Evolutionary conservation across 2,888 invertebrate genomes (phyloP).

Genomic region (Eumerus sabulonum): DNA sequence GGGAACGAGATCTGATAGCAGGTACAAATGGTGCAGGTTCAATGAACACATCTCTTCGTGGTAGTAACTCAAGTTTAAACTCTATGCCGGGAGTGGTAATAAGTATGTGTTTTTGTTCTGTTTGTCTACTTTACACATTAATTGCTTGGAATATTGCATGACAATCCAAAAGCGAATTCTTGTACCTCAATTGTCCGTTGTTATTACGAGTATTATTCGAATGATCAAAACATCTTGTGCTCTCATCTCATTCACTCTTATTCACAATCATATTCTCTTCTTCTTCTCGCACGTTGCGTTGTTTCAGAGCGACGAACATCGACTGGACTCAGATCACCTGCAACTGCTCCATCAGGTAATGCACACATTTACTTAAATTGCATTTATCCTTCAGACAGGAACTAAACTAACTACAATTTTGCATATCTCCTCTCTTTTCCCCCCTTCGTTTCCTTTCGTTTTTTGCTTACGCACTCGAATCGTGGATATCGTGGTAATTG

Average conservation of each 20-base stretch:
- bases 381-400: constrained; percentile 1
- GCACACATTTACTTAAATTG: neutral
- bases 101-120: constrained; percentile 70
- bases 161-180: neutral
- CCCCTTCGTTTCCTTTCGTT: constrained; percentile 41
- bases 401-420: constrained; percentile 52
- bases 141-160: constrained; percentile 5
- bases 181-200: constrained; percentile 3
- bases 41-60: constrained; percentile 73
- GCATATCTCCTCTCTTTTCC: constrained; percentile 26
- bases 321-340: constrained; percentile 72
- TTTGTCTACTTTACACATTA: neutral
- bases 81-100: constrained; percentile 72
- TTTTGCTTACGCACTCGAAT: constrained; percentile 62
- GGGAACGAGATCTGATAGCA: constrained; percentile 78
- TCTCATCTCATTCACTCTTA: constrained; percentile 22
- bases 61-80: constrained; percentile 73
- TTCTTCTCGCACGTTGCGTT: constrained; percentile 7
- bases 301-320: constrained; percentile 71
- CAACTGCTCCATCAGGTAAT: constrained; percentile 72
- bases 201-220: neutral
- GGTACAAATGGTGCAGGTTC: constrained; percentile 73
- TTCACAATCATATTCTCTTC: constrained; percentile 16
- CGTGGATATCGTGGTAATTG: constrained; percentile 63
- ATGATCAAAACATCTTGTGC: constrained; percentile 4